Percentiles rank a stretch among this genome's conserved stretches.
Evolutionary conservation across 2,888 invertebrate genomes (phyloP).

Genomic region (Acrocera orbiculus): DNA sequence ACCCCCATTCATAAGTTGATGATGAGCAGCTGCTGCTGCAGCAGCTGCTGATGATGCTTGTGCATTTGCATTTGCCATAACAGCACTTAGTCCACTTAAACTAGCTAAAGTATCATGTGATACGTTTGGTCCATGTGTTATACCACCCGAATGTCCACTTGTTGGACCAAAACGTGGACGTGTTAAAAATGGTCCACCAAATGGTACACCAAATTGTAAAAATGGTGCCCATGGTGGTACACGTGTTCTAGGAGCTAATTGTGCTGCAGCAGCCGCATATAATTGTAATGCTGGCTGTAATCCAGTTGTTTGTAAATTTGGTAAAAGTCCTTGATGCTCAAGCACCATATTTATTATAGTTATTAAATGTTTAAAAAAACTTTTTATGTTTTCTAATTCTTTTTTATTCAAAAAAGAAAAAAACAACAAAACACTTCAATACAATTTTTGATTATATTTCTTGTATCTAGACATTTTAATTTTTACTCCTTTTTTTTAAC

Average conservation of each 20-base stretch:
- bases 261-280: slow-evolving; percentile 50
- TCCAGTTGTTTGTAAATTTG: slow-evolving; percentile 28
- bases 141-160: slow-evolving; percentile 7
- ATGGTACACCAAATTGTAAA: slow-evolving; percentile 34
- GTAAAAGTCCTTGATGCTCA: slow-evolving; percentile 28
- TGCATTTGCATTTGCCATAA: slow-evolving; percentile 23
- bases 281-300: slow-evolving; percentile 52
- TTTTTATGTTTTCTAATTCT: no score
- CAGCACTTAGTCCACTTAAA: slow-evolving; percentile 14
- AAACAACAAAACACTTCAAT: no score
- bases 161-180: slow-evolving; percentile 23
- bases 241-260: slow-evolving; percentile 31
- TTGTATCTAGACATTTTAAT: no score
- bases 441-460: no score
- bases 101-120: slow-evolving; percentile 18
- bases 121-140: slow-evolving; percentile 14
- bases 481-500: no score
- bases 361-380: no score
- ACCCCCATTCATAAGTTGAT: slow-evolving; percentile 12
- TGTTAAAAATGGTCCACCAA: slow-evolving; percentile 21
- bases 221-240: slow-evolving; percentile 43
- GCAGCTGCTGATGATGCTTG: slow-evolving; percentile 16
- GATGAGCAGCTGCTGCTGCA: slow-evolving; percentile 26
- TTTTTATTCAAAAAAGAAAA: no score
- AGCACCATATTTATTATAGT: slow-evolving; percentile 38